A percentile compares a stretch with the other conserved stretches of the same genome.
These are phyloP conservation scores for Lithophane ornitopus DNA, from an alignment of 2,888 invertebrate genomes.

Conservation along the genomic window DNA sequence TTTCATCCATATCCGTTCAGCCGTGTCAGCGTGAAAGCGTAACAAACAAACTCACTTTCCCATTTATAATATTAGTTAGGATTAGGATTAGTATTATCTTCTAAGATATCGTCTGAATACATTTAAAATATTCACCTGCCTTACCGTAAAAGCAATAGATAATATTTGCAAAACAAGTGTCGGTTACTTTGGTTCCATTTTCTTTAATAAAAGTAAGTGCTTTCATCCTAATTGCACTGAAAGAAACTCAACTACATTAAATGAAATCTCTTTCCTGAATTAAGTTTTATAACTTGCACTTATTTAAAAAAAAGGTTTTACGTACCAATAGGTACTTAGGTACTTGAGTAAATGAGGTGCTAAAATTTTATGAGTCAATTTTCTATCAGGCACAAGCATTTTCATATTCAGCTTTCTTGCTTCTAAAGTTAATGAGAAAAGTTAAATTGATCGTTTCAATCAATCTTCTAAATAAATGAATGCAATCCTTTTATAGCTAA, in stretches of 20 bases:
- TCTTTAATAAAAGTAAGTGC: slow-evolving; percentile 7
- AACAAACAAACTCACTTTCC: too few relatives aligned
- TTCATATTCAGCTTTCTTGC: slow-evolving; percentile 44
- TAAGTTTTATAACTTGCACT: slow-evolving; percentile 12
- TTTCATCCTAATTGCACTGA: slow-evolving; percentile 1
- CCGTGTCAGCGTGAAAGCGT: too few relatives aligned
- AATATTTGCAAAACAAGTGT: background rate
- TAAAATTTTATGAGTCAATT: slow-evolving; percentile 60
- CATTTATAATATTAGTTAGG: too few relatives aligned
- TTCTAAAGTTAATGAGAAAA: slow-evolving; percentile 68
- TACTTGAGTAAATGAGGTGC: slow-evolving; percentile 30
- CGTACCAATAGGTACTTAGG: slow-evolving; percentile 15
- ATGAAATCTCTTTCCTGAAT: slow-evolving; percentile 28
- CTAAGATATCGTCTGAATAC: too few relatives aligned
- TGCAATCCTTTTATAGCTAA: slow-evolving; percentile 62
- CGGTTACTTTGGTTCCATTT: background rate
- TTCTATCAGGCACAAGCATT: slow-evolving; percentile 40
- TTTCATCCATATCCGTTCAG: too few relatives aligned
- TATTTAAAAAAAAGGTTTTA: slow-evolving; percentile 16
- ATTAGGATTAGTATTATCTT: background rate
- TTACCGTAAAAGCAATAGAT: background rate
- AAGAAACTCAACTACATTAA: background rate
- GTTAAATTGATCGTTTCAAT: slow-evolving; percentile 67
- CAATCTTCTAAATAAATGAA: slow-evolving; percentile 70
- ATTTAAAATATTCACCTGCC: background rate